These are phyloP conservation scores for Sinelater perroti DNA, from an alignment of 2,888 invertebrate genomes.

Conservation along the genomic window DNA sequence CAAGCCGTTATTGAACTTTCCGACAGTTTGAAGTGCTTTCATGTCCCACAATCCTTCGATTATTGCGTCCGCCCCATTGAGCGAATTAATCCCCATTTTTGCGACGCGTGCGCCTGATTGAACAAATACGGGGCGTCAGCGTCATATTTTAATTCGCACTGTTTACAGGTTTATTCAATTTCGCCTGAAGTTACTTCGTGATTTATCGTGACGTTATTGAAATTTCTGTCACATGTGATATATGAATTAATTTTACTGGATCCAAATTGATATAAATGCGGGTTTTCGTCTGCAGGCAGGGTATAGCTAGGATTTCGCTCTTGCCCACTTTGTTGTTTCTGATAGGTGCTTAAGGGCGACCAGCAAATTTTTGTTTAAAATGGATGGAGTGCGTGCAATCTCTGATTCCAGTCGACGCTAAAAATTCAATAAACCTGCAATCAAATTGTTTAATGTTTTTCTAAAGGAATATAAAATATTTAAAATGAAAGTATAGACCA, in stretches of 20 bases:
- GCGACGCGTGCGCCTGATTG: not conserved
- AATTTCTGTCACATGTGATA: conserved; percentile 36
- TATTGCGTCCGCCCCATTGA: not conserved
- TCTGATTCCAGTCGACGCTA: not conserved
- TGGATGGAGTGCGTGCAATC: no score
- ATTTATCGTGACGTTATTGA: conserved; percentile 37
- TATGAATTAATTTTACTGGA: conserved; percentile 39
- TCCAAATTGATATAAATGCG: conserved; percentile 34
- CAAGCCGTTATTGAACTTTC: no score
- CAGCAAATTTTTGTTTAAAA: no score
- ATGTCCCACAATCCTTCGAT: not conserved
- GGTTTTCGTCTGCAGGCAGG: conserved; percentile 18
- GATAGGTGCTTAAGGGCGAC: no score
- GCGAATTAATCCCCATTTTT: not conserved
- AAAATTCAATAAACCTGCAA: not conserved
- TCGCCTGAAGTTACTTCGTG: conserved; percentile 30
- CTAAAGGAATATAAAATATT: no score
- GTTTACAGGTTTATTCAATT: conserved; percentile 32
- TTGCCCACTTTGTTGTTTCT: conserved; percentile 8
- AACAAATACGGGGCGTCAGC: not conserved
- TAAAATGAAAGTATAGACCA: no score
- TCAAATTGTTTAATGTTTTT: no score
- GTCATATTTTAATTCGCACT: conserved; percentile 26
- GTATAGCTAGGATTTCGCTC: conserved; percentile 25
- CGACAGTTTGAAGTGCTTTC: no score